Base-by-base conservation (phyloP, 2,888 invertebrate species). In the Drosophila paramelanica region DNA sequence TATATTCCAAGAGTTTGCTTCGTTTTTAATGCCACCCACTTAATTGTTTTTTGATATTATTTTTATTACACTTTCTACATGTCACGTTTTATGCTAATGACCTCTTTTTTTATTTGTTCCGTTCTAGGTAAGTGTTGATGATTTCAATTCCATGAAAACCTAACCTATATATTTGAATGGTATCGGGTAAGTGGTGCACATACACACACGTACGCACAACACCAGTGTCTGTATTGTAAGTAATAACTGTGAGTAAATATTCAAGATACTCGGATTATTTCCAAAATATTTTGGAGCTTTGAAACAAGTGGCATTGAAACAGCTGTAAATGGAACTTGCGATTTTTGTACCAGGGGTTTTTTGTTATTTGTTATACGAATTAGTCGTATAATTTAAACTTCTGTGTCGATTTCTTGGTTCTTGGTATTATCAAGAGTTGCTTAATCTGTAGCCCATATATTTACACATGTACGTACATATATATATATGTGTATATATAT, bases 71-170 rank as follows among this genome's bases (percentile, higher is more conserved):
- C 7, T 42, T 42, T 46, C 3, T 0, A 17, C 17, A 45, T 14
- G 3, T 51, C 10, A 43, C 17, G 39, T 25, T 20, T 39, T 10
- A 42, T 51, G n/a, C 64, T 64, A 27, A 50, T 13, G 2, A 6
- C 41, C 5, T 45, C 10, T n/a, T 13, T 42, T 3, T 51, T 0
- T 14, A 50, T 42, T 46, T 38, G 0, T 10, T 83, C 49, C 61
- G 61, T 86, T 88, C 17, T 74, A 88, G 88, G 88, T 88, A 88
- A 88, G 88, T 89, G 57, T 60, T 36, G 6, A 39, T 36, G 25
- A 42, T 39, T 41, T n/a, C 33, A 50, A 31, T 43, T 43, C 17
- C 38, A 31, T 10, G 5, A 0, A 23, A 33, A 23, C 10, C 33
- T 38, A 23, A 25, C 6, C 6, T 13, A 41, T 47, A n/a, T 14